Evolutionary conservation across 2,113 vertebrate genomes (phyloP), one percentile per base, ranked within the genome.

Genomic region (Alectura lathami): DNA sequence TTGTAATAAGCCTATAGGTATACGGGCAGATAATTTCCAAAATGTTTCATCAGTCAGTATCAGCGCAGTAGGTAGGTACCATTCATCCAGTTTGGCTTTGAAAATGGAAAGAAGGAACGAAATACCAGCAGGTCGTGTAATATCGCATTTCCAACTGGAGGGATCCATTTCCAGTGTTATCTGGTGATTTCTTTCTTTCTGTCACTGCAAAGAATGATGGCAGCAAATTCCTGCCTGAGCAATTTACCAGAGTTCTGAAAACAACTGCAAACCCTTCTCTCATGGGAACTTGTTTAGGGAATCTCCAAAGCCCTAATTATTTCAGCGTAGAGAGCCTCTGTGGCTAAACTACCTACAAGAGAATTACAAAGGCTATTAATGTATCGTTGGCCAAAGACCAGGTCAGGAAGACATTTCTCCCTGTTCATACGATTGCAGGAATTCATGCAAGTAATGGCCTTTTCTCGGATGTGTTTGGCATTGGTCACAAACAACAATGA

Each of bases 401-500:
- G 68, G 79, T 80, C 93, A 94, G 94, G 91, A 96, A 96, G 82
- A 40, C 69, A 67, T 43, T 95, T 72, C 54, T 89, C 45, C 75
- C 85, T 66, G 63, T 77, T 90, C 67, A 43, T 72, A 24, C 0
- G 30, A 45, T 94, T 94, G 93, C 94, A 91, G 93, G 94, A 94
- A 94, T 96, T 96, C 88, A 60, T 96, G 90, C 90, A 83, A 88
- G 72, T 36, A 80, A 69, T 43, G 43, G 73, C 69, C n/a, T 69
- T 70, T 97, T 95, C 95, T 96, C 51, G 62, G 94, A 96, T 53
- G 43, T 90, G 69, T 68, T 95, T 97, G 88, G 64, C 56, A 0
- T 32, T 43, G 17, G 43, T 80, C 47, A 45, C 50, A 86, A 56
- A 89, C 29, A 92, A 87, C 84, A 91, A 83, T 83, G 57, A 73